Percentiles rank a stretch among this genome's conserved stretches.
phyloP scores from a whole-genome alignment of 2,888 invertebrate species.

The Macrophya annulata region DNA sequence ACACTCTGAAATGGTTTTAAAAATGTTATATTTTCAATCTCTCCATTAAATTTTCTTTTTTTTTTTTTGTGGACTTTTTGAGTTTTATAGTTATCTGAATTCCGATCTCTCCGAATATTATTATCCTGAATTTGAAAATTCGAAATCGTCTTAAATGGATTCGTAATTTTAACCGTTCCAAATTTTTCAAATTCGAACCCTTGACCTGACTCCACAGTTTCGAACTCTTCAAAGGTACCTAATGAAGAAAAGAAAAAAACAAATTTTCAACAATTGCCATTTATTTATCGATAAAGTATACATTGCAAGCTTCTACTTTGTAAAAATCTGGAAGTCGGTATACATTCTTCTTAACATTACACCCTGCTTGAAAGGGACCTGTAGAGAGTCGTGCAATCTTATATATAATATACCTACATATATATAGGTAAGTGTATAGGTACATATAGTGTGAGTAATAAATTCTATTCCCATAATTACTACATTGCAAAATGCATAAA shows the following conservation, averaged over 20 bases:
- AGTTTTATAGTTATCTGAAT: too few species aligned
- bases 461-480: neutral
- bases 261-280: conserved; percentile 6
- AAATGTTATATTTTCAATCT: too few species aligned
- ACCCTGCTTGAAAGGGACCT: conserved; percentile 75
- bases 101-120: too few species aligned
- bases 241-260: neutral
- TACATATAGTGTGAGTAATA: neutral
- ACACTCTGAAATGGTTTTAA: too few species aligned
- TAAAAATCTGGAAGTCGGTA: conserved; percentile 70
- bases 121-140: too few species aligned
- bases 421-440: conserved; percentile 57
- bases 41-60: too few species aligned
- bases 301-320: conserved; percentile 75
- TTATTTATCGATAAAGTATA: conserved; percentile 57
- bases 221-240: neutral
- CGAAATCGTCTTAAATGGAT: too few species aligned
- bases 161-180: too few species aligned
- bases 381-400: conserved; percentile 75
- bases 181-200: too few species aligned
- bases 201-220: too few species aligned
- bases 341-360: conserved; percentile 63
- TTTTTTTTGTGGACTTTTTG: too few species aligned
- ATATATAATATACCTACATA: conserved; percentile 60
- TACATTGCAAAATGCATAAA: neutral